Base-by-base conservation (phyloP, 1,140 invertebrate genomes). In the Mylabris phalerata region DNA sequence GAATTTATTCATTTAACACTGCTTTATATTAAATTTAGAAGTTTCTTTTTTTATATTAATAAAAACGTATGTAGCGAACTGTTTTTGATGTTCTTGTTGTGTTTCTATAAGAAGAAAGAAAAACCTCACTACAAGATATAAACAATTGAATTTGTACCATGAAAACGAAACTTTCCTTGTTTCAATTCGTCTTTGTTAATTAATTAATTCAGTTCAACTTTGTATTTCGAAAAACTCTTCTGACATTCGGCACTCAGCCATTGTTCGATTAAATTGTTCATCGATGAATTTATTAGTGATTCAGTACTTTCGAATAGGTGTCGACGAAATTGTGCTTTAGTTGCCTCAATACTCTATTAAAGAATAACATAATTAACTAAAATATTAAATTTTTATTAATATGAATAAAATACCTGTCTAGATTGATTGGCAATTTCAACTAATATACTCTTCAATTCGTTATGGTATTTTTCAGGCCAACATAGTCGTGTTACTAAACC, bases 401-500 rank as follows among this genome's bases (percentile, higher is more conserved):
- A 48, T 57, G 67, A 19, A 19, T 19, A 19, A 2, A 2, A 75
- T 76, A 86, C 84, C 78, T 83, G 79, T 61, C 77, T 73, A 0
- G 85, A 85, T 63, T 87, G 82, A 58, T 77, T 71, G 10, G 85
- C 82, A 66, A 89, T 81, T 39, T 79, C 76, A 52, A 76, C 78
- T 7, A 84, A 75, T n/a, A 82, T 79, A 10, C 79, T 78, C 43
- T 83, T 75, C 3, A 89, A 67, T 72, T 88, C 83, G 55, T 84
- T 79, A 54, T 82, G 76, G 70, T 87, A 87, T 39, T 79, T 78
- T 48, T 84, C 82, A 1, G 86, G 85, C 84, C 84, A 88, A 19
- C 90, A 68, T 19, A 85, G 77, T 69, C 84, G 80, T 13, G 85
- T 84, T 10, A 90, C 83, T 10, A 92, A 75, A 3, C 89, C 88